Conservation (phyloP, 2,113 vertebrate genomes). For the Ploceus nigricollis region DNA sequence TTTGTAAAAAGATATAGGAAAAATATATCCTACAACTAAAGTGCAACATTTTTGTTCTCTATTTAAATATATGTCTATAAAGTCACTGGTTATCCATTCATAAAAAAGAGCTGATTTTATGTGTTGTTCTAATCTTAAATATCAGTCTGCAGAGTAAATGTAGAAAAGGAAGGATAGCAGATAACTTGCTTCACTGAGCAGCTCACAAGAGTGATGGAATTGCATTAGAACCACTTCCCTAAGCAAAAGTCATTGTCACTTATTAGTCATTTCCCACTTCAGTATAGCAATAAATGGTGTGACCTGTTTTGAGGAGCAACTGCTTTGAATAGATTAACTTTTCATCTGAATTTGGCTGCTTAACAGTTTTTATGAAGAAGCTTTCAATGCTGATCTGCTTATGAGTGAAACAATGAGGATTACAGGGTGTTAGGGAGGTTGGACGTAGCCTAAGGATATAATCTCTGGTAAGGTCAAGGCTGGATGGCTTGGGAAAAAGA, state of each 20-base stretch:
- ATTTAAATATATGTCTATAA: not conserved
- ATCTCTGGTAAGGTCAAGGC: constrained; percentile 32
- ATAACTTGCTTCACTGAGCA: not conserved
- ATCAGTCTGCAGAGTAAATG: not conserved
- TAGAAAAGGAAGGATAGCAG: not conserved
- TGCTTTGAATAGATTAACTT: not conserved
- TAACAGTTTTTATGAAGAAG: constrained; percentile 10
- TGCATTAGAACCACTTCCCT: not conserved
- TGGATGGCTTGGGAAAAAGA: constrained; percentile 18
- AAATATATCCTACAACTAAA: not conserved
- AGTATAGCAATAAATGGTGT: not conserved
- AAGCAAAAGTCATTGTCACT: not conserved
- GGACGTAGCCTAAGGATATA: not conserved
- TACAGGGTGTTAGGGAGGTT: not conserved
- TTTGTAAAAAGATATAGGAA: not conserved
- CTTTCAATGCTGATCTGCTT: not conserved
- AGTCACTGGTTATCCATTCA: not conserved
- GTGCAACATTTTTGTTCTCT: not conserved
- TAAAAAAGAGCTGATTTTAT: not conserved
- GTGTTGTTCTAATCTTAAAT: not conserved
- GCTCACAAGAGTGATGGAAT: not conserved
- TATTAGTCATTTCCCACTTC: not conserved
- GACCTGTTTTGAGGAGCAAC: not conserved
- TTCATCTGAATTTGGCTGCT: not conserved
- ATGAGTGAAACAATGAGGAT: constrained; percentile 25